Evolutionary conservation across 30 jellyfish, hydroid and myxozoan species (phyloP).

Genomic region (Hydractinia echinata): DNA sequence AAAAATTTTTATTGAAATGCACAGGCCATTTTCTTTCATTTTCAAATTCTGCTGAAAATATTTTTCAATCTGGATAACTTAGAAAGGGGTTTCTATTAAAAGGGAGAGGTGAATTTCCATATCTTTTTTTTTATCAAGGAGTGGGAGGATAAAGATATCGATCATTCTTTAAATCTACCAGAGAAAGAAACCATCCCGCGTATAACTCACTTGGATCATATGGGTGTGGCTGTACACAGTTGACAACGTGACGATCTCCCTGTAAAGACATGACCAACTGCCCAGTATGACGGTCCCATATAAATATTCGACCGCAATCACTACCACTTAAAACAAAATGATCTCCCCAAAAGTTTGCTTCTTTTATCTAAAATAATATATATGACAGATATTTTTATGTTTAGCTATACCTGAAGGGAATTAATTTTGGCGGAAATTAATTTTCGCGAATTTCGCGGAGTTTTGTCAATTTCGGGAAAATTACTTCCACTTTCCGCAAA

Average conservation of each 20-base stretch:
- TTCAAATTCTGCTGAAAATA: too few relatives aligned
- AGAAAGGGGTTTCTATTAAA: too few relatives aligned
- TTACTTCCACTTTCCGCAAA: too few relatives aligned
- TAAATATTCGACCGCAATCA: conserved; percentile 84
- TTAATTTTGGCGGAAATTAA: too few relatives aligned
- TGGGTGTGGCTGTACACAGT: conserved; percentile 89
- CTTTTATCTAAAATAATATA: conserved; percentile 46
- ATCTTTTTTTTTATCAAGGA: background rate
- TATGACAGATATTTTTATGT: too few relatives aligned
- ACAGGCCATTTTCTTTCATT: too few relatives aligned
- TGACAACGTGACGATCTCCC: conserved; percentile 85
- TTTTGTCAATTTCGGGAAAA: too few relatives aligned
- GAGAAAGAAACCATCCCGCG: background rate
- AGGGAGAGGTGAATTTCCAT: too few relatives aligned
- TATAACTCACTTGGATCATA: conserved; percentile 61
- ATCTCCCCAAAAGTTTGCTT: conserved; percentile 89
- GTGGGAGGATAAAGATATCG: background rate
- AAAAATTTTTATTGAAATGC: too few relatives aligned
- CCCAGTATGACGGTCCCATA: conserved; percentile 75
- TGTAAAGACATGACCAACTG: conserved; percentile 46
- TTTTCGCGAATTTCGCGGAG: too few relatives aligned
- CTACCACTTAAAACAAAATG: conserved; percentile 73
- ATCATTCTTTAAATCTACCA: background rate
- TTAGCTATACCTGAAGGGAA: too few relatives aligned
- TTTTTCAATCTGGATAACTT: too few relatives aligned